These are phyloP conservation scores for Anoplius nigerrimus DNA, from an alignment of 2,888 invertebrate species.

Conservation along the genomic window DNA sequence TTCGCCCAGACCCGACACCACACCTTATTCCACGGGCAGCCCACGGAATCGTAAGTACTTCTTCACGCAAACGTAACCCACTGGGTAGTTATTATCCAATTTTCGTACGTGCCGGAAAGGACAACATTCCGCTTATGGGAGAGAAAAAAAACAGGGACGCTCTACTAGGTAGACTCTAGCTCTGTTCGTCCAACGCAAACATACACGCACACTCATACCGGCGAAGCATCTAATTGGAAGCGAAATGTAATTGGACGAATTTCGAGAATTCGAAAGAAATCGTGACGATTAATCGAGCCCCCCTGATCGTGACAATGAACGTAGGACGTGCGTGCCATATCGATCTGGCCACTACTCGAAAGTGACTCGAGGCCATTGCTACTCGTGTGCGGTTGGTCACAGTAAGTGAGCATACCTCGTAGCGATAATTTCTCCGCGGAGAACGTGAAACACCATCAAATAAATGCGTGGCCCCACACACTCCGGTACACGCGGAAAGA, in stretches of 20 bases:
- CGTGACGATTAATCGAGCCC: constrained; percentile 1
- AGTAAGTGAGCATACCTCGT: constrained; percentile 66
- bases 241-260: neutral
- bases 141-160: too few relatives aligned
- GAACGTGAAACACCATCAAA: constrained; percentile 62
- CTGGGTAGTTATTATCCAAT: too few relatives aligned
- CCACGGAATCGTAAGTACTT: too few relatives aligned
- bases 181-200: too few relatives aligned
- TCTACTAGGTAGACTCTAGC: too few relatives aligned
- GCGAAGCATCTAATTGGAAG: too few relatives aligned
- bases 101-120: too few relatives aligned
- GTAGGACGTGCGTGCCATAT: neutral
- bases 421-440: constrained; percentile 66
- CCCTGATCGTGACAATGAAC: neutral
- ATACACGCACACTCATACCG: too few relatives aligned
- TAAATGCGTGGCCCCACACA: constrained; percentile 64
- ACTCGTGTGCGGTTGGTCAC: constrained; percentile 59
- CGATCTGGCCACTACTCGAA: constrained; percentile 25
- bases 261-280: neutral
- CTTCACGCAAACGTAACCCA: too few relatives aligned
- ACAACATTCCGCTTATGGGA: too few relatives aligned
- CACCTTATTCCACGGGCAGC: too few relatives aligned
- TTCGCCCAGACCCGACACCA: constrained; percentile 13
- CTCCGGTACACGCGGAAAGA: constrained; percentile 24
- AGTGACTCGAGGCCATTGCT: constrained; percentile 41